These are phyloP conservation scores for Cremastinae sp. DNA, from an alignment of 2,888 invertebrate genomes.

Conservation along the genomic window DNA sequence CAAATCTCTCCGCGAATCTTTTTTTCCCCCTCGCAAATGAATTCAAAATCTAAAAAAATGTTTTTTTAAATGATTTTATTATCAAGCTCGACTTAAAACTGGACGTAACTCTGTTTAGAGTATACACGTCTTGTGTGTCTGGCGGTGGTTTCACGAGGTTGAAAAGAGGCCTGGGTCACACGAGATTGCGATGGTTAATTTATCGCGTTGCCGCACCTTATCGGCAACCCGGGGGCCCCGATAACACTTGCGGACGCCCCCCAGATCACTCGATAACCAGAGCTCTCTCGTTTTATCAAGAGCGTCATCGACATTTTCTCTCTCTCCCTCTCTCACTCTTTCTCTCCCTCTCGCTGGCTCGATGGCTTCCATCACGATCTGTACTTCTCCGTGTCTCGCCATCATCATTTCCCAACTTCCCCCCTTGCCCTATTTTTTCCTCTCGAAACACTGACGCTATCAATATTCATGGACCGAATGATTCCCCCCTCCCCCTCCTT, in stretches of 20 bases:
- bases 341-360: slow-evolving; percentile 37
- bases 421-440: slow-evolving; percentile 5
- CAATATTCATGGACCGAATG: slow-evolving; percentile 44
- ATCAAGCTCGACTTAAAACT: too few species aligned
- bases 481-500: slow-evolving; percentile 44
- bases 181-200: slow-evolving; percentile 74
- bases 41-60: too few species aligned
- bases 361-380: slow-evolving; percentile 46
- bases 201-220: slow-evolving; percentile 72
- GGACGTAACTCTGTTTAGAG: slow-evolving; percentile 14
- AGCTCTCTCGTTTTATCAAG: slow-evolving; percentile 65
- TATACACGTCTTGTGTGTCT: slow-evolving; percentile 25
- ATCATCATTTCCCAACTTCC: slow-evolving; percentile 45
- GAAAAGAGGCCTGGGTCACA: slow-evolving; percentile 77
- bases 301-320: slow-evolving; percentile 69
- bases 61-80: too few species aligned
- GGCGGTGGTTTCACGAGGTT: slow-evolving; percentile 58
- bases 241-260: slow-evolving; percentile 79
- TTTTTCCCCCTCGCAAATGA: too few species aligned
- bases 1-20: too few species aligned
- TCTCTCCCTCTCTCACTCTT: slow-evolving; percentile 16
- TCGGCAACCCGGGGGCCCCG: slow-evolving; percentile 67
- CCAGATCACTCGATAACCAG: slow-evolving; percentile 79
- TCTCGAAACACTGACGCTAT: slow-evolving; percentile 23
- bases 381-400: slow-evolving; percentile 45